Conservation (phyloP, 1,140 invertebrate species). For the Drosophila sturtevanti region DNA sequence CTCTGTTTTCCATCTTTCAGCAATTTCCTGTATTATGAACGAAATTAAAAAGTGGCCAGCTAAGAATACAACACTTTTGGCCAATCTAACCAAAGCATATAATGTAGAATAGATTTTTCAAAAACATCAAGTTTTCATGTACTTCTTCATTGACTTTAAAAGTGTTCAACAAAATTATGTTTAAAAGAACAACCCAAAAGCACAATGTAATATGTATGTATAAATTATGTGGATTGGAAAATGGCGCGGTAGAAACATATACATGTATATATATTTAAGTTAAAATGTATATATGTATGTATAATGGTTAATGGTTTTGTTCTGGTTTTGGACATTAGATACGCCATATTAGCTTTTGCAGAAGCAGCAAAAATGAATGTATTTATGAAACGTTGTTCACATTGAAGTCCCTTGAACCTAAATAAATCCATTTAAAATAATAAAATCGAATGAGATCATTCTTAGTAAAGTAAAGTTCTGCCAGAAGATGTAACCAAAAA, state of each 20-base stretch:
- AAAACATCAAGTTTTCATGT: slow-evolving; percentile 37
- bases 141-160: slow-evolving; percentile 48
- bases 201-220: slow-evolving; percentile 13
- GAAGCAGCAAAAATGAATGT: neutral
- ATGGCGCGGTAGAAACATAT: neutral
- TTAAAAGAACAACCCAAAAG: slow-evolving; percentile 29
- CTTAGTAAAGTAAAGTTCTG: slow-evolving; percentile 13
- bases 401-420: slow-evolving; percentile 3
- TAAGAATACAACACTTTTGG: slow-evolving; percentile 32
- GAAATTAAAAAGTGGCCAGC: slow-evolving; percentile 48
- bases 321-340: slow-evolving; percentile 7
- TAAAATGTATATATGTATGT: neutral
- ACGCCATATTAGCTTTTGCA: neutral
- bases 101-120: slow-evolving; percentile 12
- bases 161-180: slow-evolving; percentile 43
- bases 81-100: slow-evolving; percentile 43
- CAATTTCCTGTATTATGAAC: slow-evolving; percentile 48
- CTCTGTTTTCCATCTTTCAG: slow-evolving; percentile 36
- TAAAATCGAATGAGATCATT: slow-evolving; percentile 34
- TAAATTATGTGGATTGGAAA: slow-evolving; percentile 3
- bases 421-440: slow-evolving; percentile 19
- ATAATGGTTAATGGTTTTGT: neutral
- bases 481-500: slow-evolving; percentile 13
- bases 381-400: neutral
- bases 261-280: neutral